Conservation (phyloP, 2,888 invertebrate species). For the Thalpophila matura region DNA sequence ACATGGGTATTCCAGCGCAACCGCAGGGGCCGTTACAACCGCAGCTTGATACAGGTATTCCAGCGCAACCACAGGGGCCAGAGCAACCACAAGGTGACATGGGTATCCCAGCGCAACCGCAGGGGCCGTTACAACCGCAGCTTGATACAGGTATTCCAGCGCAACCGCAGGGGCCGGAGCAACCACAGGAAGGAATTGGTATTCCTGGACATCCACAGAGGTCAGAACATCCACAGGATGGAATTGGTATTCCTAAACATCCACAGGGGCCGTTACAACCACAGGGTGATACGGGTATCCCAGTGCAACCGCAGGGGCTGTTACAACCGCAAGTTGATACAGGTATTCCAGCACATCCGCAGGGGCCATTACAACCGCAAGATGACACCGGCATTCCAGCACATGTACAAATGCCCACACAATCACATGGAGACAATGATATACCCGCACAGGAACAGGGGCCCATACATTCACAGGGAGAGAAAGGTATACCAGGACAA, state of each 20-base stretch:
- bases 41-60: constrained; percentile 36
- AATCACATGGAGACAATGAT: constrained; percentile 42
- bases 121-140: constrained; percentile 25
- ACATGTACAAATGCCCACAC: constrained; percentile 32
- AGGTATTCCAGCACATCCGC: constrained; percentile 19
- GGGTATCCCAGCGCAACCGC: constrained; percentile 9
- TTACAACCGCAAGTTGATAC: constrained; percentile 40
- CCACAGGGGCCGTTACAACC: constrained; percentile 4
- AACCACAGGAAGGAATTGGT: constrained; percentile 16
- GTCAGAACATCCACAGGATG: constrained; percentile 7
- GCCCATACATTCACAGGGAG: constrained; percentile 35
- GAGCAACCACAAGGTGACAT: constrained; percentile 30
- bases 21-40: constrained; percentile 32
- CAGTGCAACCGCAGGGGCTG: constrained; percentile 30
- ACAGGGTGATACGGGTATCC: constrained; percentile 10
- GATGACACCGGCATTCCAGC: constrained; percentile 10
- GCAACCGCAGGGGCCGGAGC: constrained; percentile 22
- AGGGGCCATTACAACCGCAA: constrained; percentile 43
- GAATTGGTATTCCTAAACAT: not conserved
- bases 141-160: not conserved
- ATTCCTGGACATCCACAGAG: constrained; percentile 27
- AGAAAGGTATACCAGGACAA: constrained; percentile 9
- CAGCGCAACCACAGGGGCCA: constrained; percentile 32
- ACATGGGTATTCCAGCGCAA: constrained; percentile 3
- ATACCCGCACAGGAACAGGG: constrained; percentile 34